Base-by-base conservation (phyloP, 1,140 invertebrate genomes). In the Brachystomella parvula region DNA sequence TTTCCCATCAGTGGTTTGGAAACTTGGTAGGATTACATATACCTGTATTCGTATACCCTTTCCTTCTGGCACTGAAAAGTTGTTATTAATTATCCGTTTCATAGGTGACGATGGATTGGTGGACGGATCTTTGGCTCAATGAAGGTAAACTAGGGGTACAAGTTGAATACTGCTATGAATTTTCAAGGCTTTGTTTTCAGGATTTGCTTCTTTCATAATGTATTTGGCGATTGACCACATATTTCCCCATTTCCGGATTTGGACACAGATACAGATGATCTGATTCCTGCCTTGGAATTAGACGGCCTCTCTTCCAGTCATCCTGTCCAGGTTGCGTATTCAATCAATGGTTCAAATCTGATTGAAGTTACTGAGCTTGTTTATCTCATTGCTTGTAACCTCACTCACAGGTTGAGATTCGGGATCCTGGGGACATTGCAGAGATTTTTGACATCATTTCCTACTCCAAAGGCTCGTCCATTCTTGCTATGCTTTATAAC, bases 401-500 rank as follows among this genome's bases (percentile, higher is more conserved):
- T 87, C 88, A 61, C 79, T 96, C 57, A 88, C 89, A 71, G 95
- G 89, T 75, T 92, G 89, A 33, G 90, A 93, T 82, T 89, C 91
- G 1, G 19, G 26, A 93, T 94, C 68, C 89, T 93, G 80, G 76
- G 92, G 15, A 86, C 89, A 39, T 96, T 69, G 90, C 93, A 76
- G 90, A 93, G 39, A 94, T 96, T 71, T 98, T 96, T 78, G 93
- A 96, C 81, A 86, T 89, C 70, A 96, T 98, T 75, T 94, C 93
- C 33, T 97, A 97, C 77, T 87, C 87, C 71, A 97, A 98, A 80
- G 92, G 88, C 21, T 89, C 90, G 0, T 92, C 91, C 33, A 87
- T 98, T 0, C 96, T 98, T 57, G 82, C 94, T 70, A 98, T 98
- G 96, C 79, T 98, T 44, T 90, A 96, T 76, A 85, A 89, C 74